These are phyloP conservation scores for Chaenogobius annularis DNA, from an alignment of 2,113 vertebrate species.

Conservation along the genomic window DNA sequence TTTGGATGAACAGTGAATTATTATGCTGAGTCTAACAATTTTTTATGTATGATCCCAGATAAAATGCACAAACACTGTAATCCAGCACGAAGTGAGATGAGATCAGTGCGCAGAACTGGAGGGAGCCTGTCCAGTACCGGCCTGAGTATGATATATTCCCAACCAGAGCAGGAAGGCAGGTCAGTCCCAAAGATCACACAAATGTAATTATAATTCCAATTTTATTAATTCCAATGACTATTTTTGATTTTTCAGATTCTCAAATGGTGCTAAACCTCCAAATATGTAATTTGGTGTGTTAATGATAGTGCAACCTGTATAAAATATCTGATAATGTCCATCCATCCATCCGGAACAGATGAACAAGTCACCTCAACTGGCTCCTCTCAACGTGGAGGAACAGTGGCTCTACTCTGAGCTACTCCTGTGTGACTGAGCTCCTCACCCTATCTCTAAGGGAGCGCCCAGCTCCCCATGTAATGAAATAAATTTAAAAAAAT, in stretches of 20 bases:
- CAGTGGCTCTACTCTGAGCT: too few species aligned
- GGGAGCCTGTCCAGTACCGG: conserved; percentile 57
- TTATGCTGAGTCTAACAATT: background rate
- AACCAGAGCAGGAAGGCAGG: conserved; percentile 51
- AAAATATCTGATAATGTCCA: too few species aligned
- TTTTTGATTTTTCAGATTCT: conserved; percentile 58
- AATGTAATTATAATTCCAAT: background rate
- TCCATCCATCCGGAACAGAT: too few species aligned
- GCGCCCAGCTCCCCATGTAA: background rate
- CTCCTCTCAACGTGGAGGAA: too few species aligned
- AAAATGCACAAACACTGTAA: conserved; percentile 71
- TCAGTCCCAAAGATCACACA: conserved; percentile 23
- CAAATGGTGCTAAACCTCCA: conserved; percentile 53
- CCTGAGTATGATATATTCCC: conserved; percentile 47
- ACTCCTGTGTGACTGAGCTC: too few species aligned
- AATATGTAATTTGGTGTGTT: conserved; percentile 34
- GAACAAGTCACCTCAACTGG: too few species aligned
- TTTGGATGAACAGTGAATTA: background rate
- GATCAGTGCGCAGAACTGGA: conserved; percentile 66
- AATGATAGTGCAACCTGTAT: too few species aligned
- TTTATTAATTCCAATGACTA: background rate
- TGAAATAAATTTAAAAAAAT: background rate
- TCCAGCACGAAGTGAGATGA: conserved; percentile 65
- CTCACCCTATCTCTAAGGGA: too few species aligned
- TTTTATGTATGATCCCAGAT: conserved; percentile 38